phyloP scores from a whole-genome alignment of 2,888 invertebrate species.

The Tineola bisselliella region DNA sequence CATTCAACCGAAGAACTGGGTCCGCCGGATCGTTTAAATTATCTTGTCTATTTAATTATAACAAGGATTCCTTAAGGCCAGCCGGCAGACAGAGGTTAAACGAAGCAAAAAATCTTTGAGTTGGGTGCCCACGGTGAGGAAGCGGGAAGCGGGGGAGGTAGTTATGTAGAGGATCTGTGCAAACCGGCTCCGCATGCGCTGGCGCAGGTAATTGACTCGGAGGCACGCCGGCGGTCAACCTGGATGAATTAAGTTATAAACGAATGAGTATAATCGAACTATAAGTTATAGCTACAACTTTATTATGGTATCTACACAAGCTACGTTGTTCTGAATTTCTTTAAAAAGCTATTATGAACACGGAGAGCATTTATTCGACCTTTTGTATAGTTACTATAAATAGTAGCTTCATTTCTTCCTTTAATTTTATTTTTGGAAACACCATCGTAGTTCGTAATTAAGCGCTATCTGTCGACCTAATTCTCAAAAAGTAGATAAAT shows the following conservation, averaged over 20 bases:
- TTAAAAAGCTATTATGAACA: not conserved
- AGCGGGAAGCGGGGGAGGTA: slow-evolving; percentile 19
- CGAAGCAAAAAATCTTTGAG: slow-evolving; percentile 44
- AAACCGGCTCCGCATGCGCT: slow-evolving; percentile 56
- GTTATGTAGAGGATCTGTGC: slow-evolving; percentile 31
- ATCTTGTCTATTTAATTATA: slow-evolving; percentile 21
- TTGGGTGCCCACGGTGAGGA: slow-evolving; percentile 33
- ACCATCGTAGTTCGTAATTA: not conserved
- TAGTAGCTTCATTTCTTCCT: not conserved
- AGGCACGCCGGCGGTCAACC: slow-evolving; percentile 24
- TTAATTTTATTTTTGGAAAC: not conserved
- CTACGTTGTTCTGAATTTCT: not conserved
- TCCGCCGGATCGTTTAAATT: slow-evolving; percentile 14
- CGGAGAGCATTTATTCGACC: no score
- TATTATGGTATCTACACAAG: slow-evolving; percentile 25
- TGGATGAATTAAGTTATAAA: slow-evolving; percentile 29
- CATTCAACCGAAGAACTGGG: slow-evolving; percentile 15
- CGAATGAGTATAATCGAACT: slow-evolving; percentile 41
- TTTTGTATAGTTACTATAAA: not conserved
- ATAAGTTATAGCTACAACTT: slow-evolving; percentile 33
- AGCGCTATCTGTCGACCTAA: not conserved
- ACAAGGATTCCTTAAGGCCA: slow-evolving; percentile 25
- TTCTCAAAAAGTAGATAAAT: not conserved
- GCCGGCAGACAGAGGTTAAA: slow-evolving; percentile 13
- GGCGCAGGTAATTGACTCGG: slow-evolving; percentile 57